A percentile compares a stretch with the other conserved stretches of the same genome.
phyloP scores from a whole-genome alignment of 2,888 invertebrate species.

The Baccha elongata region DNA sequence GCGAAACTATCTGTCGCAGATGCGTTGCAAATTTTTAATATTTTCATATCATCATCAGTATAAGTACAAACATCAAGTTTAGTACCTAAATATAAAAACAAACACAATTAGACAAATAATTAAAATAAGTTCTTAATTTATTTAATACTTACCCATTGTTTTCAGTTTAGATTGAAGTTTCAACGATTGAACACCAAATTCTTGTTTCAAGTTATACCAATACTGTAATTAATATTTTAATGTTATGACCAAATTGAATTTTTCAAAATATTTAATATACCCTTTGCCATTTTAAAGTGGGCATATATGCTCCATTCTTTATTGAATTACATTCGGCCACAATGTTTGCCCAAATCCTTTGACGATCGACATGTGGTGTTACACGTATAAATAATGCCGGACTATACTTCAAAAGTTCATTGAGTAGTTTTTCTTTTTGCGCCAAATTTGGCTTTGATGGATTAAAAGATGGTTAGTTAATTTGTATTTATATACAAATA shows the following conservation, averaged over 20 bases:
- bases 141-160: slow-evolving; percentile 20
- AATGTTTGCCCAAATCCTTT: background rate
- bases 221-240: background rate
- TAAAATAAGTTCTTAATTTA: background rate
- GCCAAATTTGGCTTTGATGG: background rate
- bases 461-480: background rate
- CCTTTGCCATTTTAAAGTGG: slow-evolving; percentile 9
- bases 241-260: background rate
- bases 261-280: background rate
- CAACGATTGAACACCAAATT: slow-evolving; percentile 1
- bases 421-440: background rate
- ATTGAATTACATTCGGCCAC: background rate
- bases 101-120: background rate
- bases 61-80: slow-evolving; percentile 30
- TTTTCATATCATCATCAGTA: slow-evolving; percentile 28
- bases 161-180: slow-evolving; percentile 11
- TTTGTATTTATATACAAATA: background rate
- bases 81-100: slow-evolving; percentile 16
- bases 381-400: background rate
- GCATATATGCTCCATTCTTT: background rate
- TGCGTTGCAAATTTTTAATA: slow-evolving; percentile 42
- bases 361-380: background rate
- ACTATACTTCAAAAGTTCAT: background rate
- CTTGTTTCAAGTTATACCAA: slow-evolving; percentile 20
- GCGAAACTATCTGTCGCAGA: background rate